phyloP scores from a whole-genome alignment of 2,888 invertebrate species.

The Melipona bicolor region DNA sequence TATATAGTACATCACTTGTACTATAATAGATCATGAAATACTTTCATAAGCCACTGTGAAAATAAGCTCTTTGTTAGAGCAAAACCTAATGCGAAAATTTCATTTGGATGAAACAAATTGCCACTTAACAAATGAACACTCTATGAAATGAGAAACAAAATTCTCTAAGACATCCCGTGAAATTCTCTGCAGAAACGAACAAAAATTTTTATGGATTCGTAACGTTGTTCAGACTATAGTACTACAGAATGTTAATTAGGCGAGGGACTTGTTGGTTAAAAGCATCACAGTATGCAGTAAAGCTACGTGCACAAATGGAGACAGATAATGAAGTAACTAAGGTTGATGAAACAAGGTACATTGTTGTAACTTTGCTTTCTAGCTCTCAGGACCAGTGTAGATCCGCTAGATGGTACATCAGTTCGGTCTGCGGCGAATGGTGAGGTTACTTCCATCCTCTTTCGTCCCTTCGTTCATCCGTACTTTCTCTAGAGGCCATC shows the following conservation, averaged over 20 bases:
- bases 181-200: not conserved
- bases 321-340: constrained; percentile 25
- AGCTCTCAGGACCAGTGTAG: constrained; percentile 61
- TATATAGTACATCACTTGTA: not conserved
- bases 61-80: not conserved
- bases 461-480: constrained; percentile 64
- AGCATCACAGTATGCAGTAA: constrained; percentile 52
- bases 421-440: constrained; percentile 66
- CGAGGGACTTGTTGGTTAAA: constrained; percentile 52
- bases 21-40: not conserved
- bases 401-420: constrained; percentile 72
- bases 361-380: constrained; percentile 73
- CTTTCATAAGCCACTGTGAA: not conserved
- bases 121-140: not conserved
- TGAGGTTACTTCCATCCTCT: constrained; percentile 67
- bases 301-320: constrained; percentile 13
- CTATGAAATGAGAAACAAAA: no score
- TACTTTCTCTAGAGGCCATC: constrained; percentile 50
- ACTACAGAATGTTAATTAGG: constrained; percentile 41
- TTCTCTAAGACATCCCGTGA: no score
- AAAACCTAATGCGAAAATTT: not conserved
- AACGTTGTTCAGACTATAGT: constrained; percentile 29
- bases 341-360: constrained; percentile 53
- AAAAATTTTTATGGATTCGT: constrained; percentile 18
- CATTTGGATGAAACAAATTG: not conserved